A percentile compares a stretch with the other conserved stretches of the same genome.
Conservation (phyloP, 2,797 vertebrate species). For the Nothura maculosa region DNA sequence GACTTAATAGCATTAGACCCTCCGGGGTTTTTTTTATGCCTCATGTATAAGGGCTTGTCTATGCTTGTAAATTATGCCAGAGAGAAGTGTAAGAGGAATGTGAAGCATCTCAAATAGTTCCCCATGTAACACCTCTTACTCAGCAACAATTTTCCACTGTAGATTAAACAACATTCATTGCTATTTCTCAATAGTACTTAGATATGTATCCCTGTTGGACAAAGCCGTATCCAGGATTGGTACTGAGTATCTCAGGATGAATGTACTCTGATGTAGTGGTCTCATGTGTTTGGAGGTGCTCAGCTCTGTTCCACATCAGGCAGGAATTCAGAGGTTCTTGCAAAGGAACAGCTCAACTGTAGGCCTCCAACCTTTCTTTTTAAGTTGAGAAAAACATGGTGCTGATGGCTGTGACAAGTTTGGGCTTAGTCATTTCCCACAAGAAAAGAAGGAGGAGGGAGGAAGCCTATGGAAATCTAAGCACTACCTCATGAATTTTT, state of each 20-base stretch:
- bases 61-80: neutral
- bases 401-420: neutral
- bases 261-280: accelerated
- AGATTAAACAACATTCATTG: neutral
- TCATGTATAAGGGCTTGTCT: neutral
- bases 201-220: accelerated
- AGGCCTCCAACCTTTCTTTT: neutral
- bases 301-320: neutral
- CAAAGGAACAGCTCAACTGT: neutral
- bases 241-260: accelerated
- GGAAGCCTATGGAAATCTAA: constrained; percentile 57
- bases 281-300: neutral
- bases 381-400: neutral
- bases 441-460: neutral
- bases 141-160: neutral
- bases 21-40: neutral
- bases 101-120: constrained; percentile 1
- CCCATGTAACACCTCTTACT: neutral
- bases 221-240: neutral
- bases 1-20: neutral
- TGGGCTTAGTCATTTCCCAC: neutral
- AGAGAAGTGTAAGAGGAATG: neutral
- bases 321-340: neutral
- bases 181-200: accelerated
- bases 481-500: constrained; percentile 71